Base-by-base conservation (phyloP, 1,140 invertebrate species). In the Drosophila arizonae region DNA sequence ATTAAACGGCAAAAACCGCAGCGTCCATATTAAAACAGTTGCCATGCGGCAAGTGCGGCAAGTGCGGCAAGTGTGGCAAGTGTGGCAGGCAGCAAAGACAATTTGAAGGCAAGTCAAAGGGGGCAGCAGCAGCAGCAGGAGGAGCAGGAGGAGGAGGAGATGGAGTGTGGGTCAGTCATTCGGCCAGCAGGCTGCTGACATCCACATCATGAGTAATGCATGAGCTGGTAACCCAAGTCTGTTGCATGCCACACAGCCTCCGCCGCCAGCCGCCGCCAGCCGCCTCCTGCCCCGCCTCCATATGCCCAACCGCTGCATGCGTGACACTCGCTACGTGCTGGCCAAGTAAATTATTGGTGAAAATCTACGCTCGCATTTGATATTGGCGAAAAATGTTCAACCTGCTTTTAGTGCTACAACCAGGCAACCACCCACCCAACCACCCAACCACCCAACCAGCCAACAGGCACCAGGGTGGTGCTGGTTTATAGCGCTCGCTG, bases 311-410 rank as follows among this genome's bases (percentile, higher is more conserved):
- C 52, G 45, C 28, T 72, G 67, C 81, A 77, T 81, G 81, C 81
- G 82, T 82, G 82, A 76, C 79, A 76, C 58, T 56, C 66, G 69
- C 58, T 79, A 87, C 82, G 82, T 87, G 82, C 75, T 71, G 84
- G 64, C 81, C 84, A 82, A 77, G 69, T 88, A 88, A 87, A 82
- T 88, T 87, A 87, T 87, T 76, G 82, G 65, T 65, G 41, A 86
- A 78, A 78, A 86, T 63, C 72, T 64, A 84, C 72, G 67, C 64
- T 64, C 69, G 51, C 75, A 60, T 66, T 70, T 56, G 56, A 62
- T 62, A 30, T 30, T 60, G 54, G 58, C 13, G 48, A 56, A 60
- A 46, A 41, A 64, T 70, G 58, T 26, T 61, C 41, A 67, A 48
- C 54, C 67, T 41, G 28, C 52, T 66, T 76, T 76, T 61, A 72